Conservation (phyloP, 2,113 vertebrate species). For the Myiozetetes cayanensis region DNA sequence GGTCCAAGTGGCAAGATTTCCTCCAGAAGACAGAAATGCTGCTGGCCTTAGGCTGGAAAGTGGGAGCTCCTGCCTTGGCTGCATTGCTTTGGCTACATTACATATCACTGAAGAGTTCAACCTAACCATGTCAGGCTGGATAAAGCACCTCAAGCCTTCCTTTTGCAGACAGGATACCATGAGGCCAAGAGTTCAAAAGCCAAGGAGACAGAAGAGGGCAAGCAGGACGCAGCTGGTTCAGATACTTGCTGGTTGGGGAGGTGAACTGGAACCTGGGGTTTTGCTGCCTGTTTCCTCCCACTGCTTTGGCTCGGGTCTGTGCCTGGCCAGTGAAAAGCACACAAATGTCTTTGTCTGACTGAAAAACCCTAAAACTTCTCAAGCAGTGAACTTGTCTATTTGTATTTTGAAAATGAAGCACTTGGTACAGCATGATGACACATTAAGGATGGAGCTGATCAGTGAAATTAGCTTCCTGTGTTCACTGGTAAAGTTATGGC, state of each 20-base stretch:
- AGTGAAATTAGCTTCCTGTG: constrained; percentile 10
- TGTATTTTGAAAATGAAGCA: not conserved
- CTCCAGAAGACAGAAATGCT: not conserved
- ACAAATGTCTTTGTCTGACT: not conserved
- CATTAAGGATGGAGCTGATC: not conserved
- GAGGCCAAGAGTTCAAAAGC: not conserved
- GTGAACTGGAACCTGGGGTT: not conserved
- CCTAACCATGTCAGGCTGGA: not conserved
- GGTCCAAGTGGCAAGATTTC: not conserved
- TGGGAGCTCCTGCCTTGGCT: not conserved
- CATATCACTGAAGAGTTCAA: not conserved
- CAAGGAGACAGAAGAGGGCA: not conserved
- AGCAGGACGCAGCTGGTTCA: not conserved
- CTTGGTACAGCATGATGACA: not conserved
- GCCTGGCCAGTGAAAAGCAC: not conserved
- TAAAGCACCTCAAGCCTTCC: not conserved
- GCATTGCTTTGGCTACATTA: not conserved
- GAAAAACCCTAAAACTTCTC: not conserved
- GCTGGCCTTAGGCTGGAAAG: not conserved
- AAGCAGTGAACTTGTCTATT: constrained; percentile 3
- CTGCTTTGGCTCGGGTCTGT: not conserved
- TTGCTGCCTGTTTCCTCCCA: not conserved
- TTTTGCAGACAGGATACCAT: not conserved
- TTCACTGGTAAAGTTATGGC: not conserved
- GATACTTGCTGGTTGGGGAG: not conserved